Conservation (phyloP, 1,140 invertebrate genomes). For the Ridgeia piscesae region DNA sequence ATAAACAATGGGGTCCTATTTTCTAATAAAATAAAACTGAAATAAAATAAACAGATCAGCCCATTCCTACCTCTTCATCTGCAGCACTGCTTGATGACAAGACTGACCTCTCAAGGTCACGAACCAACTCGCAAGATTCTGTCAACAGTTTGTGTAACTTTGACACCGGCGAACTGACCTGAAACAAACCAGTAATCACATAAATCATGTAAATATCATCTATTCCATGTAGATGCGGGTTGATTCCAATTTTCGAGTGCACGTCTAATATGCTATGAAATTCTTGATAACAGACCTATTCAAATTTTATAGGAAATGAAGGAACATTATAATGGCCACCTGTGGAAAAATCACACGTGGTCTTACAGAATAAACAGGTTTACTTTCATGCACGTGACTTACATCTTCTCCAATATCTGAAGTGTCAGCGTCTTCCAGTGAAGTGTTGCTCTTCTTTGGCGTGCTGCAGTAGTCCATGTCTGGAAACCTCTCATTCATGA, state of each 20-base stretch:
- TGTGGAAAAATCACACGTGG: no score
- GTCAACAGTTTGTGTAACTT: constrained; percentile 20
- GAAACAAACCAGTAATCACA: neutral
- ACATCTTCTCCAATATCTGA: neutral
- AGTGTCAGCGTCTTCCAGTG: neutral
- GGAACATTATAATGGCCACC: no score
- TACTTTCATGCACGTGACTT: neutral
- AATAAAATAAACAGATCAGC: neutral
- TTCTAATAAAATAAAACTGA: neutral
- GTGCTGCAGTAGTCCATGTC: neutral
- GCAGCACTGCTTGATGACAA: neutral
- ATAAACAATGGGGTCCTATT: neutral
- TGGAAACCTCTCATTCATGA: neutral
- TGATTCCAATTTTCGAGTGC: no score
- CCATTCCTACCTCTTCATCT: constrained; percentile 7
- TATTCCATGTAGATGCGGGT: no score
- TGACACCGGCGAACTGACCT: constrained; percentile 8
- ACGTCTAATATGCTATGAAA: no score
- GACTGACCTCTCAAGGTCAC: constrained; percentile 13
- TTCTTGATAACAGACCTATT: no score
- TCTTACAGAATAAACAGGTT: no score
- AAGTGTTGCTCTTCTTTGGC: neutral
- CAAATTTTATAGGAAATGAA: no score
- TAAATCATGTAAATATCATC: no score
- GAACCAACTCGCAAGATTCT: constrained; percentile 15